Percentiles rank a stretch among this genome's conserved stretches.
Conservation (phyloP, 2,797 vertebrate species). For the Danio aesculapii region DNA sequence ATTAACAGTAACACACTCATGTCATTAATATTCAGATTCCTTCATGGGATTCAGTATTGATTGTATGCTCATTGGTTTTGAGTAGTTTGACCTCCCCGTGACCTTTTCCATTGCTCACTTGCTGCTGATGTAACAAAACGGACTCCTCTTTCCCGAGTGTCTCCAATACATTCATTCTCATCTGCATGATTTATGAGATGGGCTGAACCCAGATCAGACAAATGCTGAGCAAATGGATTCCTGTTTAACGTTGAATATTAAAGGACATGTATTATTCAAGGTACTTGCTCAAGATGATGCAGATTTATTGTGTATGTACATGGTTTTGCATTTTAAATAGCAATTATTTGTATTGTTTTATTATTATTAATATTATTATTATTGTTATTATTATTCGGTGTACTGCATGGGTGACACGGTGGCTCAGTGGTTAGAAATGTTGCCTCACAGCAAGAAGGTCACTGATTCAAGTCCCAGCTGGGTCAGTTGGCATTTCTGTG, state of each 20-base stretch:
- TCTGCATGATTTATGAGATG: conserved; percentile 39
- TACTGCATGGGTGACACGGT: too few species aligned
- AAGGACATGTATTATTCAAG: conserved; percentile 19
- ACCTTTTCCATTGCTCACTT: conserved; percentile 27
- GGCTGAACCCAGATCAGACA: not conserved
- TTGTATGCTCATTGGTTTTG: not conserved
- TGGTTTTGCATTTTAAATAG: not conserved
- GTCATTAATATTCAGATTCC: conserved; percentile 19
- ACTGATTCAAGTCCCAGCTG: too few species aligned
- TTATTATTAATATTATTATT: too few species aligned
- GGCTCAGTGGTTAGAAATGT: too few species aligned
- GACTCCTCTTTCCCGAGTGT: conserved; percentile 7
- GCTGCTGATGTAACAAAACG: conserved; percentile 33
- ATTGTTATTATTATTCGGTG: too few species aligned
- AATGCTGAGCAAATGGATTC: conserved; percentile 10
- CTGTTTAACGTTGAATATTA: conserved; percentile 1
- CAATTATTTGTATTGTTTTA: not conserved
- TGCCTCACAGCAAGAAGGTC: too few species aligned
- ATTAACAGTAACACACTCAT: not conserved
- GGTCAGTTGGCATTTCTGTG: too few species aligned
- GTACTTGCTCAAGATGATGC: not conserved
- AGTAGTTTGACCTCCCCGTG: conserved; percentile 22
- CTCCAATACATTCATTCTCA: conserved; percentile 19
- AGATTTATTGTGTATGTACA: not conserved
- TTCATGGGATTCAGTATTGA: conserved; percentile 20